Evolutionary conservation across 1,140 invertebrate genomes (phyloP).

Genomic region (Cryptotermes secundus): DNA sequence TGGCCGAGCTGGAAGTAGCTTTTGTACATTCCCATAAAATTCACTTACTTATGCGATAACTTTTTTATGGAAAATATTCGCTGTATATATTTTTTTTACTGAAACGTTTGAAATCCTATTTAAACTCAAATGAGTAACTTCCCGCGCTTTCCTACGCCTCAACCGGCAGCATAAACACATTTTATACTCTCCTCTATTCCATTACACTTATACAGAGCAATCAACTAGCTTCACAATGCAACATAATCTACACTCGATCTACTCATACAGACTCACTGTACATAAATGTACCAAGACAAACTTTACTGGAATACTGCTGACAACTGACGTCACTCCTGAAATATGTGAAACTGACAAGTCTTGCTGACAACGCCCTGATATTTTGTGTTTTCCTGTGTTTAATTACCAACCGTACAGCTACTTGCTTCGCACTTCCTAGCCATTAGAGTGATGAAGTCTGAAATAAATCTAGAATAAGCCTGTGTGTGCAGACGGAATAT

Average conservation of each 20-base stretch:
- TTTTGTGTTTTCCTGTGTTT: neutral
- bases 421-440: neutral
- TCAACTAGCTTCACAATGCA: neutral
- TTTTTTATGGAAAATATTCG: too few species aligned
- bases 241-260: neutral
- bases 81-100: too few species aligned
- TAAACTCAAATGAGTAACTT: neutral
- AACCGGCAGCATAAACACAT: neutral
- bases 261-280: neutral
- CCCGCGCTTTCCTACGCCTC: neutral
- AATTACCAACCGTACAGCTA: neutral
- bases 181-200: neutral
- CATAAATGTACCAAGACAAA: neutral
- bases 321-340: constrained; percentile 6
- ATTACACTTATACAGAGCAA: neutral
- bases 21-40: too few species aligned
- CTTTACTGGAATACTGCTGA: neutral
- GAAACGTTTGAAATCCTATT: too few species aligned
- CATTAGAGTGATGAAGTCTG: neutral
- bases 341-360: neutral
- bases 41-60: too few species aligned
- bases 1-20: too few species aligned
- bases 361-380: constrained; percentile 1
- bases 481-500: neutral
- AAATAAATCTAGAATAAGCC: neutral